Conservation (phyloP, 2,888 invertebrate genomes). For the Meandrusa payeni region DNA sequence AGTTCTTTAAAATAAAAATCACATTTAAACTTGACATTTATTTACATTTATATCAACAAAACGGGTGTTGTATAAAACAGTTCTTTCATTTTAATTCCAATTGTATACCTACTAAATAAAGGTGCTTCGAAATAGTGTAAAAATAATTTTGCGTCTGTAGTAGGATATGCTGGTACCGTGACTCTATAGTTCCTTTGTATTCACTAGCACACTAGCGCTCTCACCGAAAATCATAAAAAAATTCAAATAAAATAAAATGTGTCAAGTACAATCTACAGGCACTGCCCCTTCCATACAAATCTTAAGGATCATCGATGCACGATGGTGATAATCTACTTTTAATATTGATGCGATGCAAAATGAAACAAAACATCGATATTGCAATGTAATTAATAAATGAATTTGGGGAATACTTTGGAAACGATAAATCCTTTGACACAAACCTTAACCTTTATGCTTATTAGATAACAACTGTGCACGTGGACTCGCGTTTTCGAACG, state of each 20-base stretch:
- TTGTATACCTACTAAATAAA: constrained; percentile 64
- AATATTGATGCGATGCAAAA: too few relatives aligned
- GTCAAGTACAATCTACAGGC: constrained; percentile 19
- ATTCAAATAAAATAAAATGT: too few relatives aligned
- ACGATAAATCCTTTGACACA: constrained; percentile 81
- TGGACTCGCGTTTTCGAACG: constrained; percentile 60
- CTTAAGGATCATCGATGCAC: too few relatives aligned
- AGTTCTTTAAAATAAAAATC: constrained; percentile 34
- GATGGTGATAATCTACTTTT: too few relatives aligned
- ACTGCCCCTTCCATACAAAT: constrained; percentile 4
- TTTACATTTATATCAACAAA: constrained; percentile 82
- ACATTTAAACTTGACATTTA: constrained; percentile 78
- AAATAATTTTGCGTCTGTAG: constrained; percentile 62
- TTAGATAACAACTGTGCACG: constrained; percentile 80
- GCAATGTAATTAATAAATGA: constrained; percentile 68
- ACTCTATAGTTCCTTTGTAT: constrained; percentile 33
- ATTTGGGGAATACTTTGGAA: constrained; percentile 82
- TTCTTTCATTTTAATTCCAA: constrained; percentile 65
- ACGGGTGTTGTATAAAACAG: constrained; percentile 82
- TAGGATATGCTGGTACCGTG: constrained; percentile 55
- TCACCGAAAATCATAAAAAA: constrained; percentile 16
- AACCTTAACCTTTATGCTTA: constrained; percentile 75
- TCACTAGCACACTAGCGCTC: constrained; percentile 21
- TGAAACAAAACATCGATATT: too few relatives aligned
- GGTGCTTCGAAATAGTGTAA: constrained; percentile 70